These are phyloP conservation scores for Ochropacha duplaris DNA, from an alignment of 2,888 invertebrate genomes.

Conservation along the genomic window DNA sequence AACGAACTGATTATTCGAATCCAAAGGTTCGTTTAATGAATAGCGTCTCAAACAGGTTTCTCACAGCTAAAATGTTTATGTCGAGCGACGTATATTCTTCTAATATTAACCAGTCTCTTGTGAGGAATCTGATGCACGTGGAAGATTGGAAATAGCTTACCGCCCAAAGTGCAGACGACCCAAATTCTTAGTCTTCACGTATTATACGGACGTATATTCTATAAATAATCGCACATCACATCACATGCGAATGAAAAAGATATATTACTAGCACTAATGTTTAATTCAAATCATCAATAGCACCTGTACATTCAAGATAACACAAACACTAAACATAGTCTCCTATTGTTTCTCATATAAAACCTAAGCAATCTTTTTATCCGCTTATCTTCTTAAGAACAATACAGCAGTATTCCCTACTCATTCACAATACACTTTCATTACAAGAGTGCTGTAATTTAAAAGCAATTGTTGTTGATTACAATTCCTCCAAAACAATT, in stretches of 20 bases:
- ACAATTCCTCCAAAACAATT: slow-evolving; percentile 9
- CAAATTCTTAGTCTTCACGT: slow-evolving; percentile 46
- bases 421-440: slow-evolving; percentile 26
- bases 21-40: neutral
- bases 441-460: slow-evolving; percentile 15
- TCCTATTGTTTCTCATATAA: slow-evolving; percentile 25
- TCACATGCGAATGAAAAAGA: slow-evolving; percentile 15
- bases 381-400: slow-evolving; percentile 26
- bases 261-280: neutral
- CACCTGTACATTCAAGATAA: slow-evolving; percentile 2
- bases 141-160: slow-evolving; percentile 70
- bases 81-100: neutral
- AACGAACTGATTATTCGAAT: neutral
- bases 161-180: slow-evolving; percentile 59
- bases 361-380: slow-evolving; percentile 17
- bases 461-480: slow-evolving; percentile 13
- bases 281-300: slow-evolving; percentile 7
- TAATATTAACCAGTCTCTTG: slow-evolving; percentile 12
- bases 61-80: neutral
- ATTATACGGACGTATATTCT: slow-evolving; percentile 34
- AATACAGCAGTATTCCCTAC: slow-evolving; percentile 27
- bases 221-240: slow-evolving; percentile 25
- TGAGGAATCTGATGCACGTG: slow-evolving; percentile 42
- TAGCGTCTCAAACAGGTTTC: neutral
- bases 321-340: neutral